Evolutionary conservation across 2,797 vertebrate species (phyloP), one percentile per base, ranked within the genome.

Genomic region (Glossophaga mutica): DNA sequence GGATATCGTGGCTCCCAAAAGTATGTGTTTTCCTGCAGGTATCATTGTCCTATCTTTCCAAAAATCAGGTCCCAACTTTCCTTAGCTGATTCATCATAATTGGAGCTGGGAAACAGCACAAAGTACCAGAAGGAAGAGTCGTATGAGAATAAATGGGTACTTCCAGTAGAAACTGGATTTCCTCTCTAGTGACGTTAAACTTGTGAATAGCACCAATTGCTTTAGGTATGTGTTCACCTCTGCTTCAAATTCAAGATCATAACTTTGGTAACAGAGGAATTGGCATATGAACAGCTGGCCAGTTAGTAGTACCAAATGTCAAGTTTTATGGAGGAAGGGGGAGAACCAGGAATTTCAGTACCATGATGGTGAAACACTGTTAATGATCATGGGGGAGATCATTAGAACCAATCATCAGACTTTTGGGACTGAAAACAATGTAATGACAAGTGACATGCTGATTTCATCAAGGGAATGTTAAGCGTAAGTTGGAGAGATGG

Each of bases 81-180:
- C n/a, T 59, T 89, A 14, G 44, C 86, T 83, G 57, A 34, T 67
- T 89, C 26, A 11, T 1, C 81, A 37, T 55, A 39, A 67, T n/a
- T 37, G 18, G 44, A 82, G n/a, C n/a, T 29, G 44, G 29, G 55
- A 94, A 65, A 87, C 0, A 50, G 32, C n/a, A 48, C 21, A 22
- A 15, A 71, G 21, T 34, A 52, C 39, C 68, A 55, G 67, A 90
- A 93, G n/a, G 59, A 86, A 65, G 32, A 44, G 37, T 37, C 22
- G 1, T 0, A 0, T 6, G 68, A 78, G n/a, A 46, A 14, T 1
- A 18, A 44, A 10, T 2, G 5, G 3, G 0, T 8, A 5, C 29
- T 44, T 46, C 67, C 12, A 29, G 42, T 24, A 68, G 92, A 82
- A 70, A 57, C 34, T 32, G 1, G 3, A 46, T 48, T 92, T 77